Percentiles rank a stretch among this genome's conserved stretches.
Evolutionary conservation across 2,888 invertebrate genomes (phyloP).

Genomic region (Dicyrtomina minuta): DNA sequence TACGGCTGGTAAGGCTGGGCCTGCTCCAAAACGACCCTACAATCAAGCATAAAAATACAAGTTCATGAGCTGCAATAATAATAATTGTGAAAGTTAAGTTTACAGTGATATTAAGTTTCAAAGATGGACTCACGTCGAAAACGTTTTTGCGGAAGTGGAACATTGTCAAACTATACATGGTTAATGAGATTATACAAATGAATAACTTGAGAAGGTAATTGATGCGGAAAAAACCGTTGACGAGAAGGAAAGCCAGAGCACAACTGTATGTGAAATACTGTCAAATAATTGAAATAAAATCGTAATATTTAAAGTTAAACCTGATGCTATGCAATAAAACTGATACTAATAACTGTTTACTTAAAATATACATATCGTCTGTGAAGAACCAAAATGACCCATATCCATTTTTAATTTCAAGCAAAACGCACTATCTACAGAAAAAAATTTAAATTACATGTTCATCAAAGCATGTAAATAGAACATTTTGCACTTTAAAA

Average conservation of each 20-base stretch:
- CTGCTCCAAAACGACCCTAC: constrained; percentile 61
- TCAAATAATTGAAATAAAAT: constrained; percentile 38
- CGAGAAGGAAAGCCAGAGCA: constrained; percentile 64
- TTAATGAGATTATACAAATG: constrained; percentile 67
- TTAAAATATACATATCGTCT: too few relatives aligned
- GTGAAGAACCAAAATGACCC: too few relatives aligned
- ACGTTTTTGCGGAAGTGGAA: constrained; percentile 63
- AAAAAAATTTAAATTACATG: too few relatives aligned
- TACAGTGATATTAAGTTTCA: not conserved
- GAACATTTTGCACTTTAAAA: too few relatives aligned
- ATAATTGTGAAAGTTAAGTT: not conserved
- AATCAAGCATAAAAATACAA: not conserved
- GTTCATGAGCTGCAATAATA: not conserved
- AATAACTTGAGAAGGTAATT: constrained; percentile 78
- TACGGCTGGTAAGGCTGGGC: constrained; percentile 68
- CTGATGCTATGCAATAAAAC: too few relatives aligned
- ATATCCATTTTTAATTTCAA: too few relatives aligned
- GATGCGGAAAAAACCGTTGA: constrained; percentile 80
- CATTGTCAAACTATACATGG: constrained; percentile 70
- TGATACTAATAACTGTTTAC: too few relatives aligned
- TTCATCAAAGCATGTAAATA: too few relatives aligned
- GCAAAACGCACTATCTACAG: too few relatives aligned
- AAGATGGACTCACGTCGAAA: constrained; percentile 61
- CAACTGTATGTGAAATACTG: constrained; percentile 75
- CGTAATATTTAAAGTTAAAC: too few relatives aligned